phyloP scores from a whole-genome alignment of 2,888 invertebrate genomes.

The Corbicula japonica region DNA sequence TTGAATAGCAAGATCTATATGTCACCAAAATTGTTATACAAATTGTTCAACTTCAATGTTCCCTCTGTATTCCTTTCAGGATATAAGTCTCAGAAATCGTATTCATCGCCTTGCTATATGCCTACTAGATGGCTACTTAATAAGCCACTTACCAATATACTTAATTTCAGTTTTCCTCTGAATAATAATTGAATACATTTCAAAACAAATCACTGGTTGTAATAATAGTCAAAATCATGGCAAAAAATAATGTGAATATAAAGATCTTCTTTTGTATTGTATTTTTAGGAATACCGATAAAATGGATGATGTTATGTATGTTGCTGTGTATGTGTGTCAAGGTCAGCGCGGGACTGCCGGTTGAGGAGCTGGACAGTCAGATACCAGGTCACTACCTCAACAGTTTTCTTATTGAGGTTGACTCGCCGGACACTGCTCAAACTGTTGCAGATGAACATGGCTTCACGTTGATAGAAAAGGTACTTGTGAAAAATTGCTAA shows the following conservation, averaged over 20 bases:
- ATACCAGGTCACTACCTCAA: conserved; percentile 66
- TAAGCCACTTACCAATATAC: too few relatives aligned
- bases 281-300: neutral
- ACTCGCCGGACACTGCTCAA: conserved; percentile 70
- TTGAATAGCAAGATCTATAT: too few relatives aligned
- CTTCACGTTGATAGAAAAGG: conserved; percentile 73
- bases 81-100: too few relatives aligned
- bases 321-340: conserved; percentile 42
- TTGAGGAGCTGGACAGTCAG: conserved; percentile 42
- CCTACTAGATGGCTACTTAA: too few relatives aligned
- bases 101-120: too few relatives aligned
- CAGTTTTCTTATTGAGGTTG: conserved; percentile 67
- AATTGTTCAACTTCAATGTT: too few relatives aligned
- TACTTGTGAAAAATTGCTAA: conserved; percentile 29
- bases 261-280: neutral
- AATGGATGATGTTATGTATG: conserved; percentile 36
- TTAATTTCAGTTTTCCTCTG: too few relatives aligned
- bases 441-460: conserved; percentile 78
- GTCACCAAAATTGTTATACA: too few relatives aligned
- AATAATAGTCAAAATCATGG: too few relatives aligned
- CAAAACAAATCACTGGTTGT: too few relatives aligned
- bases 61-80: too few relatives aligned
- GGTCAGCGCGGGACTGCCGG: conserved; percentile 30
- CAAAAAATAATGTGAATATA: neutral
- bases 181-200: too few relatives aligned